Conservation (phyloP, 2,797 vertebrate species). For the Pygocentrus nattereri region DNA sequence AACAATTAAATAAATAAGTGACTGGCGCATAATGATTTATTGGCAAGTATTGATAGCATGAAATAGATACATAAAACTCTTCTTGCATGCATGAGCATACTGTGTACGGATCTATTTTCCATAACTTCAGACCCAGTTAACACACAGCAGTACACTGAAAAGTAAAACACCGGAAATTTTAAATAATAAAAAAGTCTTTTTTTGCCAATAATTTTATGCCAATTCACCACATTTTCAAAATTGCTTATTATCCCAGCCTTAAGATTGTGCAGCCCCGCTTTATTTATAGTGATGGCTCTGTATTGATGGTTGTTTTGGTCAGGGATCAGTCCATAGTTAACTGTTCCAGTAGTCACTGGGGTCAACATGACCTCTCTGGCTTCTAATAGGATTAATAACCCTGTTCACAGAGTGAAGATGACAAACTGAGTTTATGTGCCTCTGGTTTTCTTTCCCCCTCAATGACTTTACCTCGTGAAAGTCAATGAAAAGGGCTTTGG, state of each 20-base stretch:
- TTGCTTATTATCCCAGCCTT: not conserved
- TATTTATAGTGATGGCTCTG: not conserved
- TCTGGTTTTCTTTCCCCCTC: conserved; percentile 2
- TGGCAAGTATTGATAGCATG: not conserved
- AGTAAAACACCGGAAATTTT: not conserved
- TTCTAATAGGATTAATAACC: not conserved
- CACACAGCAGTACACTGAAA: not conserved
- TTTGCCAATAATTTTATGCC: not conserved
- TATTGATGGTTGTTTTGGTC: not conserved
- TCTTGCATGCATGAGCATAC: not conserved
- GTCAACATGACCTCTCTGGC: not conserved
- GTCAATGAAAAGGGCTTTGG: conserved; percentile 21
- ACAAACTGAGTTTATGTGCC: not conserved
- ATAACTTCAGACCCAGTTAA: not conserved
- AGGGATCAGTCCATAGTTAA: not conserved
- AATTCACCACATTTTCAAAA: too few species aligned
- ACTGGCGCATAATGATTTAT: too few species aligned
- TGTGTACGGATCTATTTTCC: not conserved
- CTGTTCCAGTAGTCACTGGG: not conserved
- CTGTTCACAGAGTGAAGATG: conserved; percentile 4
- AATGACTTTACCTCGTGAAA: conserved; percentile 12
- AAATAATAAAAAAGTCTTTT: not conserved
- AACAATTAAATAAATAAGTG: not conserved
- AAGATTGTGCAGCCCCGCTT: not conserved
- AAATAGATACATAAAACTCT: not conserved